These are phyloP conservation scores for Macroramphosus scolopax DNA, from an alignment of 2,797 vertebrate species.

Conservation along the genomic window DNA sequence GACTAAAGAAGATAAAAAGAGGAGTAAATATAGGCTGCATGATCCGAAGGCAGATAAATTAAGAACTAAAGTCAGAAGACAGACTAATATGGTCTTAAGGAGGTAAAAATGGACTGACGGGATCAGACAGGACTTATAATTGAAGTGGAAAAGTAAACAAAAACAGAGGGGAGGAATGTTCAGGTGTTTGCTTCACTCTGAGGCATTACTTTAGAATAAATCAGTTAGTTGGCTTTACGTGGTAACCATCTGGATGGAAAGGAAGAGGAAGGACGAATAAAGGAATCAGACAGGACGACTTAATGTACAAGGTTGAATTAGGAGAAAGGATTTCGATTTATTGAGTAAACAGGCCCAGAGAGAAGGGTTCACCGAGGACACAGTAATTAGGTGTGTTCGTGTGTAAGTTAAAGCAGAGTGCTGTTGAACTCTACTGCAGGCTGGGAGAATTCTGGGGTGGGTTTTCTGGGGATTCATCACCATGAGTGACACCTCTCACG, in stretches of 20 bases:
- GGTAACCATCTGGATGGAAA: slow-evolving; percentile 21
- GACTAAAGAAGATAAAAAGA: background rate
- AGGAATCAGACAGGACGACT: background rate
- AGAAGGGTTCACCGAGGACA: slow-evolving; percentile 22
- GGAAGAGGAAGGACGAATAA: slow-evolving; percentile 8
- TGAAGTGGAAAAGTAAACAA: slow-evolving; percentile 18
- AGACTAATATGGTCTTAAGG: slow-evolving; percentile 18
- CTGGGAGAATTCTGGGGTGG: no score
- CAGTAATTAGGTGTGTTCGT: slow-evolving; percentile 10
- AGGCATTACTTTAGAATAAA: slow-evolving; percentile 19
- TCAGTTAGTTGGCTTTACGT: slow-evolving; percentile 17
- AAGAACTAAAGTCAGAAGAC: slow-evolving; percentile 4
- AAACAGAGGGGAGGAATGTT: slow-evolving; percentile 10
- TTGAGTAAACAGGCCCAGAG: slow-evolving; percentile 12
- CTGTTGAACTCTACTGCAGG: background rate
- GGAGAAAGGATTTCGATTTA: slow-evolving; percentile 21
- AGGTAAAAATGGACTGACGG: slow-evolving; percentile 10
- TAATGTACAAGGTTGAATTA: slow-evolving; percentile 12
- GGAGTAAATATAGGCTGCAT: slow-evolving; percentile 22
- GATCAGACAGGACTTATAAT: slow-evolving; percentile 4
- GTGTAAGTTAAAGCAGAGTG: background rate
- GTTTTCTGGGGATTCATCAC: no score
- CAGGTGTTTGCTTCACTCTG: slow-evolving; percentile 5
- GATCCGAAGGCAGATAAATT: slow-evolving; percentile 2
- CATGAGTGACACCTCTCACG: no score